Base-by-base conservation (phyloP, 1,140 invertebrate species). In the Caenorhabditis inopinata region DNA sequence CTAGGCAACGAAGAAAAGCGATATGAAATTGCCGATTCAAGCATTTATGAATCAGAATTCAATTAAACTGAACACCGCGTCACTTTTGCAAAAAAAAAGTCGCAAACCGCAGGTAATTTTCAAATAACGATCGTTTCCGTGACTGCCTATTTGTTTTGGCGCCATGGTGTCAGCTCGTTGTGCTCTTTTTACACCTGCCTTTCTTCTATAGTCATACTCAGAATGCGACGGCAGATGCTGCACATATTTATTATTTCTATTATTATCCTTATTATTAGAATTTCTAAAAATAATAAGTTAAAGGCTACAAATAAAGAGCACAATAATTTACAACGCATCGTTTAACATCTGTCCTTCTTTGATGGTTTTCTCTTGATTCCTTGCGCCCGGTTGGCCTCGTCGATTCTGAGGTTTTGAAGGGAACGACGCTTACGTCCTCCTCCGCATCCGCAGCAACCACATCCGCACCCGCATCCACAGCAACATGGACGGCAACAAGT, bases 351-450 rank as follows among this genome's bases (percentile, higher is more conserved):
- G 16, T 68, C 58, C 18, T 29, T 16, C 27, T 68, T 68, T 12
- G 58, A 35, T 1, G 58, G 38, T 32, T 68, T 68, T 38, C 58
- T 68, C 58, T 68, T 68, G 58, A 68, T 68, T 68, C 58, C 58
- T 5, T 38, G 58, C 35, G 58, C 58, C 18, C 58, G 58, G n/a
- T 68, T 68, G n/a, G 58, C 58, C 0, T 68, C 58, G 38, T 68
- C 58, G 51, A 78, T 78, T 51, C 53, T 51, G 47, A 78, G 76
- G 25, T 78, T 78, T 42, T 78, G 76, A 27, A 78, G 76, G 53
- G 76, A 58, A 78, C 76, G 76, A 38, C 76, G 49, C 14, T 78
- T 78, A 62, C 76, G 49, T 78, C 76, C 51, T 58, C 76, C 73
- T 46, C 76, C 76, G 53, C 76, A 78, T 62, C 76, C 76, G 23